Conservation (phyloP, 2,797 vertebrate genomes). For the Rhadinocentrus ornatus region DNA sequence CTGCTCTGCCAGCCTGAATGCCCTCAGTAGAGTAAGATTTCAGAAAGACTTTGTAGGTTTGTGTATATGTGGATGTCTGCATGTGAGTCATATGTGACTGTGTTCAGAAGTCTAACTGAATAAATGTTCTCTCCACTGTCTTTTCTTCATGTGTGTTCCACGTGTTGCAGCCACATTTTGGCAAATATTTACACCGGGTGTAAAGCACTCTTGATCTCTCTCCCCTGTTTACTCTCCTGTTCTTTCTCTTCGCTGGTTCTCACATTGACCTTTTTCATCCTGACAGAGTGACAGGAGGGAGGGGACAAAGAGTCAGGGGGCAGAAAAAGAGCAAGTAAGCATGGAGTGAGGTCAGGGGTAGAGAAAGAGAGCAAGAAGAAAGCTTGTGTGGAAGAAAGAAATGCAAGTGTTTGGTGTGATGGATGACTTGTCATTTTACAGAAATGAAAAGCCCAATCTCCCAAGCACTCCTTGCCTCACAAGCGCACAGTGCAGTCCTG, state of each 20-base stretch:
- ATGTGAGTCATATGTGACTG: conserved; percentile 62
- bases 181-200: conserved; percentile 87
- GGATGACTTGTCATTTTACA: conserved; percentile 78
- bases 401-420: conserved; percentile 58
- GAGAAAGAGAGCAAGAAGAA: conserved; percentile 48
- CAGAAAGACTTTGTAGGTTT: conserved; percentile 59
- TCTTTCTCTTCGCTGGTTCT: conserved; percentile 76
- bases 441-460: conserved; percentile 74
- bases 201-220: conserved; percentile 86
- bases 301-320: conserved; percentile 53
- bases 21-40: conserved; percentile 46
- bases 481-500: conserved; percentile 65
- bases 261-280: conserved; percentile 79
- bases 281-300: conserved; percentile 78
- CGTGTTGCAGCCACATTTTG: conserved; percentile 84
- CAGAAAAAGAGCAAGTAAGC: conserved; percentile 62
- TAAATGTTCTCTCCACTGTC: conserved; percentile 60
- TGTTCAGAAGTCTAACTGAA: conserved; percentile 67
- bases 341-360: conserved; percentile 58
- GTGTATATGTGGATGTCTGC: conserved; percentile 52
- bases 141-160: conserved; percentile 85
- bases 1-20: conserved; percentile 49
- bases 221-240: conserved; percentile 85
- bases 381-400: conserved; percentile 34
- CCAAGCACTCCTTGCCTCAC: conserved; percentile 58